Percentiles rank a stretch among this genome's conserved stretches.
Conservation (phyloP, 2,888 invertebrate species). For the Venusia cambrica region DNA sequence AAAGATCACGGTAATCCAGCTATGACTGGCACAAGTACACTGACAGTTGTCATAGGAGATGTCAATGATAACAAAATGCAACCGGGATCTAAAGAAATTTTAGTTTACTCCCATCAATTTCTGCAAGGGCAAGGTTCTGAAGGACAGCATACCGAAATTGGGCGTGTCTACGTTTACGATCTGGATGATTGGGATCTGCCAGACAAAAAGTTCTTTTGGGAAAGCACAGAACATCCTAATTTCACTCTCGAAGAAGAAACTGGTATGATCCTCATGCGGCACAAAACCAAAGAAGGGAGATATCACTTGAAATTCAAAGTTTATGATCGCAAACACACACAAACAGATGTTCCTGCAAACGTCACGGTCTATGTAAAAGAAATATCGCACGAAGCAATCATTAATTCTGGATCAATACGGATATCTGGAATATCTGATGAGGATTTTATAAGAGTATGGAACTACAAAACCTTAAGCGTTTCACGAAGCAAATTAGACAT, state of each 20-base stretch:
- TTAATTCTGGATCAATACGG: slow-evolving; percentile 96
- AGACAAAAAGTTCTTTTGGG: slow-evolving; percentile 98
- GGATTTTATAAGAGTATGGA: slow-evolving; percentile 97
- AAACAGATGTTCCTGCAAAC: slow-evolving; percentile 97
- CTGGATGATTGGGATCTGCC: slow-evolving; percentile 99
- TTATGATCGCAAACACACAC: slow-evolving; percentile 96
- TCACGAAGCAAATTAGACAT: slow-evolving; percentile 94
- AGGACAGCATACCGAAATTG: slow-evolving; percentile 89
- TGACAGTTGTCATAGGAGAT: slow-evolving; percentile 98
- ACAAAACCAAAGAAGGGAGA: slow-evolving; percentile 93
- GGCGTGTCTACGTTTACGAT: slow-evolving; percentile 98
- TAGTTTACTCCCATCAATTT: slow-evolving; percentile 98
- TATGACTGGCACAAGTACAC: slow-evolving; percentile 96
- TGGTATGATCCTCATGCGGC: slow-evolving; percentile 97
- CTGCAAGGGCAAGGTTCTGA: slow-evolving; percentile 88
- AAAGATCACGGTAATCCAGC: slow-evolving; percentile 98
- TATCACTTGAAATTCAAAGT: slow-evolving; percentile 92
- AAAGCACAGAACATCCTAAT: slow-evolving; percentile 90
- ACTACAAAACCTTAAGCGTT: slow-evolving; percentile 92
- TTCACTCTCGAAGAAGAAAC: slow-evolving; percentile 95
- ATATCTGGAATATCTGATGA: slow-evolving; percentile 97
- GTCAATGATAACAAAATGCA: slow-evolving; percentile 99
- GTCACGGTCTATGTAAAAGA: slow-evolving; percentile 96
- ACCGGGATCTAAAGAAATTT: slow-evolving; percentile 97
- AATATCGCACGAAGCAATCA: slow-evolving; percentile 96